Evolutionary conservation across 1,140 invertebrate genomes (phyloP).

Genomic region (Drosophila nikananu): DNA sequence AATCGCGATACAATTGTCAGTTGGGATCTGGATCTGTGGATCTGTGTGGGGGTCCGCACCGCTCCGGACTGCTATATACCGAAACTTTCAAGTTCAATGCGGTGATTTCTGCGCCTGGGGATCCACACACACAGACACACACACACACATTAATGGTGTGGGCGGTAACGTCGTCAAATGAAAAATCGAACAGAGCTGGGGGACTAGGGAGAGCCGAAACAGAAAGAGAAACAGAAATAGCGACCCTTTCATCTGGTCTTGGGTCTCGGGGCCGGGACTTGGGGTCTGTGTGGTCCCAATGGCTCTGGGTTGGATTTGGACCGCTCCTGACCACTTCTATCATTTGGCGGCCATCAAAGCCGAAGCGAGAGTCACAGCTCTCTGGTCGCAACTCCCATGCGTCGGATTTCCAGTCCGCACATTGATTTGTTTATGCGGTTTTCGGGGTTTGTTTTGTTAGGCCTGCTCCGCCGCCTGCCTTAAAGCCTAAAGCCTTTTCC

Average conservation of each 20-base stretch:
- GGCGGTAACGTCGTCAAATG: constrained; percentile 76
- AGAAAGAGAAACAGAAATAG: constrained; percentile 43
- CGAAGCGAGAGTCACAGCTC: constrained; percentile 31
- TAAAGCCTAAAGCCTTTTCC: constrained; percentile 32
- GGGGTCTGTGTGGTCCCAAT: constrained; percentile 48
- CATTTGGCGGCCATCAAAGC: constrained; percentile 76
- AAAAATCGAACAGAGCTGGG: constrained; percentile 65
- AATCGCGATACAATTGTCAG: constrained; percentile 80
- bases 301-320: constrained; percentile 30
- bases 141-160: constrained; percentile 66
- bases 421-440: constrained; percentile 79
- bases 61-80: constrained; percentile 2
- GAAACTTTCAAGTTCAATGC: constrained; percentile 74
- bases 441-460: constrained; percentile 74
- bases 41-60: constrained; percentile 24
- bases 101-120: constrained; percentile 71
- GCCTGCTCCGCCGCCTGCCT: constrained; percentile 50
- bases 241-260: constrained; percentile 56
- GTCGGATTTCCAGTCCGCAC: constrained; percentile 50
- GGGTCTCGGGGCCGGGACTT: constrained; percentile 9
- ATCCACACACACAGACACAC: constrained; percentile 21
- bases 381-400: constrained; percentile 50
- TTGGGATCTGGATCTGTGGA: constrained; percentile 50
- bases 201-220: constrained; percentile 6
- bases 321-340: constrained; percentile 62